Percentiles rank a stretch among this genome's conserved stretches.
phyloP scores from a whole-genome alignment of 2,888 invertebrate genomes.

The Heliconius hortense region DNA sequence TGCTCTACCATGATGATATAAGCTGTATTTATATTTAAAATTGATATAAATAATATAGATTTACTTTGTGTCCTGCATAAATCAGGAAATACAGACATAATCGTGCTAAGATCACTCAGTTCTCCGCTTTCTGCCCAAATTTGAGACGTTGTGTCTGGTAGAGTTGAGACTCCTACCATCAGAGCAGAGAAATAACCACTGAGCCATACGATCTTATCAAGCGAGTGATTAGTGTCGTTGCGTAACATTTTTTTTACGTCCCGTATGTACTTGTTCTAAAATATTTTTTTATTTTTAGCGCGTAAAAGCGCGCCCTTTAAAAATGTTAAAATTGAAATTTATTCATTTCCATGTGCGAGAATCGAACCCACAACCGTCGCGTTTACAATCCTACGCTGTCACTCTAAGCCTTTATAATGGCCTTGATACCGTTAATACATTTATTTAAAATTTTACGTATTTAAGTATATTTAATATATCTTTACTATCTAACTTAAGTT shows the following conservation, averaged over 20 bases:
- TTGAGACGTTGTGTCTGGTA: neutral
- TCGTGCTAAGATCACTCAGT: neutral
- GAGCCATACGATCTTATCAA: too few relatives aligned
- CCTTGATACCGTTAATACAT: neutral
- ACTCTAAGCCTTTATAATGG: neutral
- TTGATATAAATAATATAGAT: too few relatives aligned
- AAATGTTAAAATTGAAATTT: neutral
- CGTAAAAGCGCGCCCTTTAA: neutral
- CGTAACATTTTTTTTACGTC: too few relatives aligned
- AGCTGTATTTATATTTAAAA: neutral
- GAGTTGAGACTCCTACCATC: neutral
- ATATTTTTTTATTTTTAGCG: too few relatives aligned
- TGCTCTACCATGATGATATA: neutral
- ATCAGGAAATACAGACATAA: neutral
- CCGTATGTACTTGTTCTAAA: too few relatives aligned
- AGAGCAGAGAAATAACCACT: too few relatives aligned
- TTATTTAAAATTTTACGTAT: neutral
- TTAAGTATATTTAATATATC: neutral
- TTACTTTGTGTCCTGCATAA: neutral
- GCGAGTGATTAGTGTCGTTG: too few relatives aligned
- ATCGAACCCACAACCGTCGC: neutral
- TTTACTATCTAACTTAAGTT: neutral
- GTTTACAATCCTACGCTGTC: neutral
- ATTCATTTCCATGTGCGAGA: neutral
- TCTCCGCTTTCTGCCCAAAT: neutral